A percentile compares a stretch with the other conserved stretches of the same genome.
Evolutionary conservation across 2,888 invertebrate species (phyloP).

Genomic region (Prenolepis imparis): DNA sequence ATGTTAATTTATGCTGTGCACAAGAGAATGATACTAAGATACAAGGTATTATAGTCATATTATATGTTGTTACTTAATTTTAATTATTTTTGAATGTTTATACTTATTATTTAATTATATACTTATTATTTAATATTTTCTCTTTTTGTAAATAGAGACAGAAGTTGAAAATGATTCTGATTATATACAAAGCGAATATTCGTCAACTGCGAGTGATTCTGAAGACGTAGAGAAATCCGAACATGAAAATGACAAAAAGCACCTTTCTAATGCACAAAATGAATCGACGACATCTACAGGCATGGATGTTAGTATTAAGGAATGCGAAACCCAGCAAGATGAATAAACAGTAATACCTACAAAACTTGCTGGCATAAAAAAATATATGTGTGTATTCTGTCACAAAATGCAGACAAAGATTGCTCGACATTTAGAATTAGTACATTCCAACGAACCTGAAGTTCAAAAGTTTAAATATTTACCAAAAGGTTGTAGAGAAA

Average conservation of each 20-base stretch:
- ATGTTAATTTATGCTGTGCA: no score
- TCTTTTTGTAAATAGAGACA: no score
- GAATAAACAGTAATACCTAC: conserved; percentile 14
- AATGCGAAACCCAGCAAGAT: conserved; percentile 4
- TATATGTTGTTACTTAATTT: no score
- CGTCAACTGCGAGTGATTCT: not conserved
- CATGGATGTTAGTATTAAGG: conserved; percentile 7
- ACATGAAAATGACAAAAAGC: not conserved
- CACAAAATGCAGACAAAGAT: conserved; percentile 29
- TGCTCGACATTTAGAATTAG: conserved; percentile 36
- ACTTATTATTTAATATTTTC: no score
- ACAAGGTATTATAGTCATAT: no score
- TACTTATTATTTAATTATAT: no score
- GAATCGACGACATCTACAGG: conserved; percentile 32
- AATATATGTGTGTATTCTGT: conserved; percentile 24
- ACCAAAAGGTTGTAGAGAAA: conserved; percentile 27
- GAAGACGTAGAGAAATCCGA: no score
- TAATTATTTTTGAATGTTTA: no score
- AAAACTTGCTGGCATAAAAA: conserved; percentile 8
- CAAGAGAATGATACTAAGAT: no score
- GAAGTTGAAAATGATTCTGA: no score
- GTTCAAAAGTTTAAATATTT: conserved; percentile 27
- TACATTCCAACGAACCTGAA: conserved; percentile 29
- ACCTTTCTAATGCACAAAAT: not conserved
- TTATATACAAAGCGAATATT: conserved; percentile 13